These are phyloP conservation scores for Leontocebus nigricollis DNA, from an alignment of 2,797 vertebrate genomes.

Conservation along the genomic window DNA sequence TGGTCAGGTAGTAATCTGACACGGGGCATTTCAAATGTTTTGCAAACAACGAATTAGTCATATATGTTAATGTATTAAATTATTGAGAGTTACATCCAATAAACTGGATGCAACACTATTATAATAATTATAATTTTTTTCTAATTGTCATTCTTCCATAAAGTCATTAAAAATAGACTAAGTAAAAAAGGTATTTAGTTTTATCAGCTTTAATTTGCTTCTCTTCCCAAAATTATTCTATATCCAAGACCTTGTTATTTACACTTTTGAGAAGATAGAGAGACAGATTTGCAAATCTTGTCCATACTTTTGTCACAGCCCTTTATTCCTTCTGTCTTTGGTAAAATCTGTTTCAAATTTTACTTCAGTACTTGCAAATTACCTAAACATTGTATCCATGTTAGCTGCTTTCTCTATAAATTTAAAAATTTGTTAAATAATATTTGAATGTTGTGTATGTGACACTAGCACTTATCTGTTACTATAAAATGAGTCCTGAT, in stretches of 20 bases:
- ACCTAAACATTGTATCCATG: not conserved
- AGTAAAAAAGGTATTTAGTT: constrained; percentile 8
- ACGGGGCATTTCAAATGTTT: not conserved
- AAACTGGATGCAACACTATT: not conserved
- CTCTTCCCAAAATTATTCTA: not conserved
- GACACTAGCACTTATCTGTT: not conserved
- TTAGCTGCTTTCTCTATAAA: not conserved
- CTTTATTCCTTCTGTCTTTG: constrained; percentile 13
- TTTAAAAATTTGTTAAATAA: constrained; percentile 4
- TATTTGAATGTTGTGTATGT: not conserved
- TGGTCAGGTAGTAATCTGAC: not conserved
- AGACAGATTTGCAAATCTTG: not conserved
- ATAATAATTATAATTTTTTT: not conserved
- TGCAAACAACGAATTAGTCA: not conserved
- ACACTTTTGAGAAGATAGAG: not conserved
- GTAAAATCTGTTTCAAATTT: not conserved
- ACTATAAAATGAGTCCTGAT: not conserved
- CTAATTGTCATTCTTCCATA: not conserved
- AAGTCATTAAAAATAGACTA: not conserved
- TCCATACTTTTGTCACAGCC: not conserved
- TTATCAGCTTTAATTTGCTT: not conserved
- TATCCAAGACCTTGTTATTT: not conserved
- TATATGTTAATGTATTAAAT: not conserved
- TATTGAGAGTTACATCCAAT: not conserved
- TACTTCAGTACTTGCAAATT: not conserved